These are phyloP conservation scores for Momotus momota DNA, from an alignment of 2,797 vertebrate species.

Conservation along the genomic window DNA sequence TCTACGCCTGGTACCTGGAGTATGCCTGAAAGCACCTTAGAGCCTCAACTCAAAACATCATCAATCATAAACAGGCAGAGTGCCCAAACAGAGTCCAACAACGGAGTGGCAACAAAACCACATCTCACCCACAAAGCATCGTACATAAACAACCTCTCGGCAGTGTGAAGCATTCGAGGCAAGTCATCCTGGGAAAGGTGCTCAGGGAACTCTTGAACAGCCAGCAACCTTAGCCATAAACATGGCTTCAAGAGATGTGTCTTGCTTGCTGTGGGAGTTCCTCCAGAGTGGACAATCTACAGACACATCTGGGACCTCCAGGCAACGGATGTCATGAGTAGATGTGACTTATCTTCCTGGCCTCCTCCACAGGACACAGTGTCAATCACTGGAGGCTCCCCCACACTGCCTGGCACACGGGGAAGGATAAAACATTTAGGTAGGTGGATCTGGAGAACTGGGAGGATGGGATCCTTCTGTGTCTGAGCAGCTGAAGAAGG, in stretches of 20 bases:
- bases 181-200: neutral
- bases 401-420: rapidly evolving
- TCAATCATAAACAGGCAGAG: conserved; percentile 8
- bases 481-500: neutral
- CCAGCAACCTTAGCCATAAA: neutral
- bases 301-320: neutral
- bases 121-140: conserved; percentile 23
- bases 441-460: neutral
- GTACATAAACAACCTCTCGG: neutral
- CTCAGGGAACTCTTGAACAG: neutral
- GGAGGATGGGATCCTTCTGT: neutral
- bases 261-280: neutral
- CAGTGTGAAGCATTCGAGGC: neutral
- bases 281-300: neutral
- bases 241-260: neutral
- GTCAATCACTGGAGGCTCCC: neutral
- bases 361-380: neutral
- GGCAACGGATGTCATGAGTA: rapidly evolving
- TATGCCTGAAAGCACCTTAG: conserved; percentile 28
- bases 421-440: neutral
- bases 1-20: conserved; percentile 24
- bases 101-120: neutral
- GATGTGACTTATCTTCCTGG: neutral
- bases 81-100: conserved; percentile 21
- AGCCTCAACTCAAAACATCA: conserved; percentile 26